Conservation (phyloP, 2,113 vertebrate genomes). For the Phoenicopterus ruber region DNA sequence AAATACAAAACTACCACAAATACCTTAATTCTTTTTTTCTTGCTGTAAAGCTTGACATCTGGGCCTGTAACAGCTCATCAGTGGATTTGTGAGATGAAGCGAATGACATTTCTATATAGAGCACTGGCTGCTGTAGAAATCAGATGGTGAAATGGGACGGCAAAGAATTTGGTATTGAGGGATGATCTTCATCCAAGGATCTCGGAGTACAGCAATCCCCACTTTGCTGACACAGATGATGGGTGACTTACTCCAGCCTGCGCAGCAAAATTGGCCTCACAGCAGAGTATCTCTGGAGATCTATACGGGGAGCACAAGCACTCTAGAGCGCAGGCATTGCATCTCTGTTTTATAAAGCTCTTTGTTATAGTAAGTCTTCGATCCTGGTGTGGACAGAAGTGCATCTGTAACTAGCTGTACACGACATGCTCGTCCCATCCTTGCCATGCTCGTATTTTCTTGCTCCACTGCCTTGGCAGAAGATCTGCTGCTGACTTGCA, state of each 20-base stretch:
- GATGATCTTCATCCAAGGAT: slow-evolving; percentile 39
- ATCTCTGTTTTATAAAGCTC: neutral
- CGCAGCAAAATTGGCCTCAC: neutral
- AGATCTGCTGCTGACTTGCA: neutral
- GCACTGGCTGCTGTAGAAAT: slow-evolving; percentile 31
- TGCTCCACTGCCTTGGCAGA: neutral
- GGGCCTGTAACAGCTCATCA: slow-evolving; percentile 58
- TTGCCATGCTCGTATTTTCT: neutral
- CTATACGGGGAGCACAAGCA: neutral
- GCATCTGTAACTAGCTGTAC: neutral
- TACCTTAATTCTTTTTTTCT: neutral
- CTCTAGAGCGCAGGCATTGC: neutral
- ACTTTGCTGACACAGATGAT: slow-evolving; percentile 6
- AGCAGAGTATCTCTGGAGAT: neutral
- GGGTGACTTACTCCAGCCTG: neutral
- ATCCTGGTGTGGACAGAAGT: neutral
- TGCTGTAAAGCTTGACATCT: slow-evolving; percentile 43
- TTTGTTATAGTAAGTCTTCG: neutral
- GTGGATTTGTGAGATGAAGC: slow-evolving; percentile 51
- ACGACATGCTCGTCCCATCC: neutral
- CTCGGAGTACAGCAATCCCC: neutral
- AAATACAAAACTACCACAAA: neutral
- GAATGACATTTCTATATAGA: slow-evolving; percentile 52
- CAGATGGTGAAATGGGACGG: slow-evolving; percentile 45
- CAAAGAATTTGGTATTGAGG: slow-evolving; percentile 39